A percentile compares a stretch with the other conserved stretches of the same genome.
These are phyloP conservation scores for Polyodon spathula DNA, from an alignment of 2,113 vertebrate species.

Conservation along the genomic window DNA sequence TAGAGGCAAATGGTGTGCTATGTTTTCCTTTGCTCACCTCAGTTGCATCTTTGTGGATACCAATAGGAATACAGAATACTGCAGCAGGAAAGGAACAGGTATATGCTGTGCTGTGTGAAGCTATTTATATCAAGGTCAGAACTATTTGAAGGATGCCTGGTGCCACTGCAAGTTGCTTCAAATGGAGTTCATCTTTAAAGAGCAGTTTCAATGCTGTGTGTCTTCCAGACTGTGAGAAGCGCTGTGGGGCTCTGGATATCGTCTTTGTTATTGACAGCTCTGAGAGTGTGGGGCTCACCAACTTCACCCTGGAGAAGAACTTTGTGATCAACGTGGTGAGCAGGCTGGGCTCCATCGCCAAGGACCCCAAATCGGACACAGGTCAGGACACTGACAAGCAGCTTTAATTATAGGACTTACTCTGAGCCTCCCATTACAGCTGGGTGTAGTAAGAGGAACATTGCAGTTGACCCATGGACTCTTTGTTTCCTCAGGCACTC, in stretches of 20 bases:
- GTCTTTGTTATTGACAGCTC: conserved; percentile 98
- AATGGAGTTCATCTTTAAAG: not conserved
- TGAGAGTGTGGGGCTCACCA: conserved; percentile 91
- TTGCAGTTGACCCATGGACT: not conserved
- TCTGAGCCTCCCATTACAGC: not conserved
- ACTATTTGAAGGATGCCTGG: not conserved
- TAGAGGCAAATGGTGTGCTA: too few species aligned
- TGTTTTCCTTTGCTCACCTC: too few species aligned
- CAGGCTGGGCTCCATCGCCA: conserved; percentile 82
- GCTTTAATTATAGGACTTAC: not conserved
- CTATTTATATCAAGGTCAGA: not conserved
- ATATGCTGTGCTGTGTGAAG: not conserved
- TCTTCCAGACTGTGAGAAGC: conserved; percentile 86
- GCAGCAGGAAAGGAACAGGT: too few species aligned
- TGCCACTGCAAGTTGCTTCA: not conserved
- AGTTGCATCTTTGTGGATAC: too few species aligned
- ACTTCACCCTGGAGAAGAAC: conserved; percentile 96
- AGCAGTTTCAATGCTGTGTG: not conserved
- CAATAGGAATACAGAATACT: too few species aligned
- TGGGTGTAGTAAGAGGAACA: not conserved
- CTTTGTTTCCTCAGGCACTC: conserved; percentile 61
- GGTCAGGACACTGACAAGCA: conserved; percentile 39
- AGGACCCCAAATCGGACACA: conserved; percentile 74
- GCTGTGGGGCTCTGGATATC: conserved; percentile 86
- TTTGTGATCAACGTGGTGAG: conserved; percentile 95